phyloP scores from a whole-genome alignment of 2,888 invertebrate genomes.

The Alcis repandata region DNA sequence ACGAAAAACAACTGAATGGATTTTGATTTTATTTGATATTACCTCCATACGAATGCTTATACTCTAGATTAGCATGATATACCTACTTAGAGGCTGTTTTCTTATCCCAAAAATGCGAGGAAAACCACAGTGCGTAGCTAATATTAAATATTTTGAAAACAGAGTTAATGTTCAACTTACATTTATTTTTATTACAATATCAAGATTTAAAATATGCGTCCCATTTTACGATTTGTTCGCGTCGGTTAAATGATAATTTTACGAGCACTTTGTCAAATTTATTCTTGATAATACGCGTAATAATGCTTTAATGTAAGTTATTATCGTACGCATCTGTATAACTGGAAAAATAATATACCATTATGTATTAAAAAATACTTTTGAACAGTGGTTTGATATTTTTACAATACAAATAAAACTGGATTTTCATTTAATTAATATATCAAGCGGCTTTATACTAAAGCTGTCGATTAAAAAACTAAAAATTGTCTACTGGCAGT shows the following conservation, averaged over 20 bases:
- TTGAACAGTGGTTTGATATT: slow-evolving; percentile 9
- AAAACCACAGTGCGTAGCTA: no score
- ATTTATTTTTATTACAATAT: slow-evolving; percentile 48
- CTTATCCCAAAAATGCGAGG: no score
- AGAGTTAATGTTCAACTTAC: neutral
- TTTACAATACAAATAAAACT: neutral
- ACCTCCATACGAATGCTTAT: no score
- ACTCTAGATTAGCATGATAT: no score
- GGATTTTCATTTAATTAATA: neutral
- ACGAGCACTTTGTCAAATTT: slow-evolving; percentile 32
- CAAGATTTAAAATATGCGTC: slow-evolving; percentile 55
- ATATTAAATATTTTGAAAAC: no score
- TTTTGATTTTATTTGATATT: no score
- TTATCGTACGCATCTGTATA: slow-evolving; percentile 29
- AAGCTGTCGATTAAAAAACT: no score
- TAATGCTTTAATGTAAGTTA: slow-evolving; percentile 33
- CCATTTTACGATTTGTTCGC: slow-evolving; percentile 51
- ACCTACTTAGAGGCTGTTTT: no score
- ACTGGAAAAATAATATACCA: slow-evolving; percentile 24
- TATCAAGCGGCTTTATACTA: no score
- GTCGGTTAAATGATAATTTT: slow-evolving; percentile 36
- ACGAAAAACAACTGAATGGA: no score
- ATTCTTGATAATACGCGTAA: slow-evolving; percentile 30
- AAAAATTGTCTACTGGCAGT: no score
- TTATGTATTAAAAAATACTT: slow-evolving; percentile 9